Evolutionary conservation across 2,888 invertebrate genomes (phyloP), one percentile per base, ranked within the genome.

Genomic region (Pasiphila rectangulata): DNA sequence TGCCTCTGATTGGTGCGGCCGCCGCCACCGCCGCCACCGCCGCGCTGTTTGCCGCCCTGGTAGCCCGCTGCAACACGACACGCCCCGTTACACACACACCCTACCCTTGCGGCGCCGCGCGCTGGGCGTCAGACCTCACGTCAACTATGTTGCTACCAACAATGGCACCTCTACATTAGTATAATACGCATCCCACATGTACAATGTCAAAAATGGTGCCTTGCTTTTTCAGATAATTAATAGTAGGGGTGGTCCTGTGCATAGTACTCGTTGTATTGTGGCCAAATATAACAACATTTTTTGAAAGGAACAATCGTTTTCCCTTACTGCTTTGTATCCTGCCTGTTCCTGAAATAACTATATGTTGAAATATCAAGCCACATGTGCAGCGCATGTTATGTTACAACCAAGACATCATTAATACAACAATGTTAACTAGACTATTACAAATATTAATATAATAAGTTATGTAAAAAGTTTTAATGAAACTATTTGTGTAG

Each of bases 41-140:
- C 94, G 80, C 94, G 92, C 90, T 95, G 95, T 91, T 95, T 95
- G 87, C 95, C 95, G 74, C 95, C 94, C 78, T 92, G 92, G 90
- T 93, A 94, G 79, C 93, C 90, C 69, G 89, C 89, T 83, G 87
- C 69, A 79, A 79, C 74, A 75, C 30, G 16, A 30, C 69, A 67
- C 64, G 46, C 23, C 45, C 37, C 42, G 43, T 44, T 46, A 48
- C 48, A 32, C 27, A 41, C 46, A 24, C 35, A 30, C 30, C 21
- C n/a, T n/a, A n/a, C 13, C n/a, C n/a, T n/a, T n/a, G n/a, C n/a
- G n/a, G n/a, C n/a, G n/a, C 25, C 25, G 9, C 25, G 25, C 12
- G 25, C 25, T 12, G 25, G 10, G 12, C 25, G 9, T n/a, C 32
- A 16, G 15, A 0, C 20, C 5, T 30, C 13, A 29, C 21, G 21